Conservation (phyloP, 1,140 invertebrate species). For the Lasaia peninsularis region DNA sequence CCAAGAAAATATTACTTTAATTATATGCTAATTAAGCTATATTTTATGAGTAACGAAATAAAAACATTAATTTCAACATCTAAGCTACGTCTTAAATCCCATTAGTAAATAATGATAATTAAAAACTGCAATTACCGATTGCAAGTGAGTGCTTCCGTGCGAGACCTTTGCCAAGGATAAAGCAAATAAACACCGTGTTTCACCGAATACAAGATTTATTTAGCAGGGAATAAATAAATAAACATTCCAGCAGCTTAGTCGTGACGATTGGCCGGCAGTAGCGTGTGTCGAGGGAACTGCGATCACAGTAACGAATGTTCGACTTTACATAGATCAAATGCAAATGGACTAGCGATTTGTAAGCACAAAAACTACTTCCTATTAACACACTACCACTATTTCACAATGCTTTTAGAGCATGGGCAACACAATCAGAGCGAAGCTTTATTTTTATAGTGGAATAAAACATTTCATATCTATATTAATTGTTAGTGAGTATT, state of each 20-base stretch:
- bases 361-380: slow-evolving; percentile 43
- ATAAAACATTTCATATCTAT: too few relatives aligned
- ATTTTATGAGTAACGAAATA: too few relatives aligned
- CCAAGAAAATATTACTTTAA: too few relatives aligned
- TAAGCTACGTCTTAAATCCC: too few relatives aligned
- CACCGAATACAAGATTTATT: slow-evolving; percentile 10
- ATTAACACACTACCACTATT: slow-evolving; percentile 28
- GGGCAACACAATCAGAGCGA: background rate
- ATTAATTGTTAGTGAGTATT: too few relatives aligned
- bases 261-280: slow-evolving; percentile 39
- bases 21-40: too few relatives aligned
- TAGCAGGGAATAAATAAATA: slow-evolving; percentile 16
- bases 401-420: background rate
- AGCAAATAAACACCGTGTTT: background rate
- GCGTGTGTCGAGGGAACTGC: slow-evolving; percentile 40
- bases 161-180: background rate
- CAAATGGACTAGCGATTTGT: slow-evolving; percentile 54
- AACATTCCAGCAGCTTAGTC: slow-evolving; percentile 36
- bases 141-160: background rate
- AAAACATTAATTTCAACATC: too few relatives aligned
- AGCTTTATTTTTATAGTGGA: too few relatives aligned
- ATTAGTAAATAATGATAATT: too few relatives aligned
- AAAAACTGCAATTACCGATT: background rate
- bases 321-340: slow-evolving; percentile 57
- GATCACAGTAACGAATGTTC: slow-evolving; percentile 40